Evolutionary conservation across 2,888 invertebrate species (phyloP), one percentile per base, ranked within the genome.

Genomic region (Hypolimnas misippus): DNA sequence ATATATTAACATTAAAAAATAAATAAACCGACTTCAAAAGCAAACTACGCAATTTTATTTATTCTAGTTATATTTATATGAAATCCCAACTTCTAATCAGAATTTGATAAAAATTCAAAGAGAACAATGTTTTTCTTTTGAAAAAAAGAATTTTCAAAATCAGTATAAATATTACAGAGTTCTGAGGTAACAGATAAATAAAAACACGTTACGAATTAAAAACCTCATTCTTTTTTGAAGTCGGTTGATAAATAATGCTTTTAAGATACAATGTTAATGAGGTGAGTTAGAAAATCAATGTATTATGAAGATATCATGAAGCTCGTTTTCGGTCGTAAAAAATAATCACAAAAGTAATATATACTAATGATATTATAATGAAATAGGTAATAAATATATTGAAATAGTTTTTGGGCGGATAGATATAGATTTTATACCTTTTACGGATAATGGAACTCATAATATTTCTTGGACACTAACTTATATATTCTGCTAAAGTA

Each of bases 281-380:
- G 1, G 16, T 42, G 19, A 17, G 16, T 16, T 42, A 42, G 51
- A 52, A 14, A 21, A 31, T 58, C 29, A 51, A 51, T 42, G n/a
- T 46, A 46, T 46, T n/a, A 29, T 38, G 38, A 51, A 58, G 51
- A 58, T 51, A 42, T 3, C 31, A 29, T 19, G 2, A 58, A 42
- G 51, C 51, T 19, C 12, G 58, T 52, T 58, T 51, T 19, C 17
- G 31, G 17, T 14, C 51, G 58, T 58, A 42, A 51, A 58, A 42
- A 42, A 19, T 58, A 33, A 58, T 42, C 21, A 25, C n/a, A 46
- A 21, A 17, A 42, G 42, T 42, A 17, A 42, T 8, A 42, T 42
- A 42, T 10, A 42, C 42, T 42, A 42, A 42, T 42, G 17, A 42
- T 42, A 42, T 42, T 42, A 42, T 42, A 42, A 42, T 42, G 17